Evolutionary conservation across 1,140 invertebrate genomes (phyloP), one percentile per base, ranked within the genome.

Genomic region (Diorhabda sublineata): DNA sequence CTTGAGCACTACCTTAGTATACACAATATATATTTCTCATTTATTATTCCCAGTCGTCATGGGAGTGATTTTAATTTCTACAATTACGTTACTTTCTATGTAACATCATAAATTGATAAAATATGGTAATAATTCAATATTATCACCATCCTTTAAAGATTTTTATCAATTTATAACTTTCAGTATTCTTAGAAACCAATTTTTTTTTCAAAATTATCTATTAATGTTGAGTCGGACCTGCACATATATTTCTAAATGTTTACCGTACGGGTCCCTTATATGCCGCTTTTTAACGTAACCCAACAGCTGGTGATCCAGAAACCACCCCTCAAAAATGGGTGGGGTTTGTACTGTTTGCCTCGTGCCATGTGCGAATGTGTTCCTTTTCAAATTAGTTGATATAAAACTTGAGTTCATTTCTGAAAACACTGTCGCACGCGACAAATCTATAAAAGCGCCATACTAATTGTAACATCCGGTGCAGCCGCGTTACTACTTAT

Each of bases 321-420:
- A 71, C 73, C 72, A 77, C 74, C 76, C 76, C 73, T 75, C 70
- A 68, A 61, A 61, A 71, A 73, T 74, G 75, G 76, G 73, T 69
- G 76, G 73, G 69, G 76, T 76, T 52, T 52, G 47, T 52, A 52
- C 73, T 75, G 64, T 74, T 71, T 69, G 68, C 71, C 71, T 69
- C 70, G 69, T 69, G 74, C 76, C 74, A 73, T 73, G 72, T 75
- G 74, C 74, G 66, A 74, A 76, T 68, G 60, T 70, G 42, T 52
- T 52, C n/a, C 71, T 62, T 71, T 71, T 72, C 69, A 75, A 77
- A 77, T 77, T 77, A 71, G 26, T 45, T 7, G 72, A 71, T 64
- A 70, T 66, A 64, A 52, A 71, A 64, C 70, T 71, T 69, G 70
- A 70, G 73, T 76, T 70, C 74, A 72, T 72, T 77, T 67, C 66